Conservation (phyloP, 2,113 vertebrate species). For the Dicaeum eximium region DNA sequence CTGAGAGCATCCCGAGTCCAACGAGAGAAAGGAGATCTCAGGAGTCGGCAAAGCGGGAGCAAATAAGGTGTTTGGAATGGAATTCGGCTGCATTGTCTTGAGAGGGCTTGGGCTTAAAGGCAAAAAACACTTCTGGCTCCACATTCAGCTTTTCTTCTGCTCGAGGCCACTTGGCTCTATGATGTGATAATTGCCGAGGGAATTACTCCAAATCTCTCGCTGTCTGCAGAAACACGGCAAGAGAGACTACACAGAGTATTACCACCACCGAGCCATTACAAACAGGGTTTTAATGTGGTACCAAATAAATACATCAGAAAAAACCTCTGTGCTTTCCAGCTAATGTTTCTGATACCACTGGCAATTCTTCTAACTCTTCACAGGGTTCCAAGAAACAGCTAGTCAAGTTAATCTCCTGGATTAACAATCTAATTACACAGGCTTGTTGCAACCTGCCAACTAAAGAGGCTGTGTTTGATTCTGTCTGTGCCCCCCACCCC, state of each 20-base stretch:
- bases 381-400: constrained; percentile 41
- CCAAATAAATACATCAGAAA: not conserved
- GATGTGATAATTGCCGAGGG: not conserved
- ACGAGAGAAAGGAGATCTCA: not conserved
- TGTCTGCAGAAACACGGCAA: not conserved
- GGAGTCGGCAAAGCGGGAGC: not conserved
- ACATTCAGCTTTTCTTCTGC: not conserved
- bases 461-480: not conserved
- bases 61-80: not conserved
- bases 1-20: not conserved
- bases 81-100: not conserved
- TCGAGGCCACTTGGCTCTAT: not conserved
- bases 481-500: not conserved
- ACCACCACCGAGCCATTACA: not conserved
- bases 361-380: constrained; percentile 15
- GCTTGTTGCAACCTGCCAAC: constrained; percentile 34
- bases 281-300: constrained; percentile 24
- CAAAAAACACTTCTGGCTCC: not conserved
- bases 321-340: not conserved
- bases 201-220: not conserved
- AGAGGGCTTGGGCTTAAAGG: not conserved
- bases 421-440: not conserved
- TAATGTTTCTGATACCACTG: constrained; percentile 38
- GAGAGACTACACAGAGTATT: not conserved
- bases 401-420: constrained; percentile 3